Evolutionary conservation across 2,797 vertebrate genomes (phyloP).

Genomic region (Forpus xanthops): DNA sequence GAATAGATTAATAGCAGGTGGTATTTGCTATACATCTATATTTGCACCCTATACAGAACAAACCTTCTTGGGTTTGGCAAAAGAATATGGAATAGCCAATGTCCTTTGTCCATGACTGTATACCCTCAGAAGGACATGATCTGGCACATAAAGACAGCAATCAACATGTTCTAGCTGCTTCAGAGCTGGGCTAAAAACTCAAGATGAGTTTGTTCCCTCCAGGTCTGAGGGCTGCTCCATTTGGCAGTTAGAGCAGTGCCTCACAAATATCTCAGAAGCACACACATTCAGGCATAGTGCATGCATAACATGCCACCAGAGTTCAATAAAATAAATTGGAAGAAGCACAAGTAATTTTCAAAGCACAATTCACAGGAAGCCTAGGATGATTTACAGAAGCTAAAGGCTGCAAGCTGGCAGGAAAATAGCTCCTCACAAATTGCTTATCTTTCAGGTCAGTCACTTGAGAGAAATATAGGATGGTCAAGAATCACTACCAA

Average conservation of each 20-base stretch:
- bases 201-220: background rate
- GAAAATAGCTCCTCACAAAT: constrained; percentile 20
- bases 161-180: background rate
- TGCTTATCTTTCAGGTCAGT: background rate
- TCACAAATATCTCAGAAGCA: background rate
- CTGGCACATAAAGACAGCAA: background rate
- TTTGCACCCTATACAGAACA: background rate
- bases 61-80: background rate
- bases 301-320: background rate
- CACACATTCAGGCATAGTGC: background rate
- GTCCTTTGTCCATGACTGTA: background rate
- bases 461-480: background rate
- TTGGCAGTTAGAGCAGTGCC: background rate
- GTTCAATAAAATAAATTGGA: constrained; percentile 37
- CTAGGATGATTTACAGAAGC: constrained; percentile 26
- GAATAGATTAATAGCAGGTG: background rate
- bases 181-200: background rate
- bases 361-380: constrained; percentile 20
- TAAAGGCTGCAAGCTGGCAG: constrained; percentile 5
- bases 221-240: background rate
- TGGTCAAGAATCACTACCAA: background rate
- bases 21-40: background rate
- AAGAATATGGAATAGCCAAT: background rate
- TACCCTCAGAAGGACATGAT: background rate
- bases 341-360: constrained; percentile 37